These are phyloP conservation scores for Lindbergichthys nudifrons DNA, from an alignment of 2,797 vertebrate genomes.

Conservation along the genomic window DNA sequence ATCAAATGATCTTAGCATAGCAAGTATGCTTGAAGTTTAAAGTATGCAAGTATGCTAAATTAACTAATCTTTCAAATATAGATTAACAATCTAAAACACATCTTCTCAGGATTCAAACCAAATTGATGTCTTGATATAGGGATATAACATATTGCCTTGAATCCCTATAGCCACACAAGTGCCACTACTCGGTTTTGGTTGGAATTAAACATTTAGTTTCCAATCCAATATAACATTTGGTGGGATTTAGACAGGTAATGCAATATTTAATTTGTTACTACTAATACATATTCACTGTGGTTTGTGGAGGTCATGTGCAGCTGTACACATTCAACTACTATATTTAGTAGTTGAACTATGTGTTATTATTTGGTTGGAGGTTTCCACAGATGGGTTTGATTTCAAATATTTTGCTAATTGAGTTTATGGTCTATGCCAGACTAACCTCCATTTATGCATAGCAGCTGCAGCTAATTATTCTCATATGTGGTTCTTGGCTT, in stretches of 20 bases:
- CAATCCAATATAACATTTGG: too few species aligned
- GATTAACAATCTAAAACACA: neutral
- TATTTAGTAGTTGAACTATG: too few species aligned
- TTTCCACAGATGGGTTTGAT: conserved; percentile 29
- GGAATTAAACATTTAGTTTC: neutral
- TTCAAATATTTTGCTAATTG: conserved; percentile 51
- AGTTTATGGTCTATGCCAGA: conserved; percentile 27
- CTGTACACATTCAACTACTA: neutral
- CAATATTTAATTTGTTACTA: conserved; percentile 4
- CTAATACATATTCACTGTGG: conserved; percentile 14
- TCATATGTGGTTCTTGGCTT: conserved; percentile 56
- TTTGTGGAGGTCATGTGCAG: conserved; percentile 24
- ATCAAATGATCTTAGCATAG: neutral
- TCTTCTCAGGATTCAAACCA: neutral
- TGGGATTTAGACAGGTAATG: neutral
- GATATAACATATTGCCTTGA: neutral
- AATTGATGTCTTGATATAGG: too few species aligned
- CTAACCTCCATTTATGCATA: conserved; percentile 21
- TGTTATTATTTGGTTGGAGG: conserved; percentile 30
- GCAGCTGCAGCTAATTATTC: conserved; percentile 37
- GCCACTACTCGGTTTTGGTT: neutral
- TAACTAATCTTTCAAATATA: neutral
- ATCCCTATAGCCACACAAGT: neutral
- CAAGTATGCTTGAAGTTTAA: too few species aligned
- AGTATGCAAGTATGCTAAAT: neutral